Base-by-base conservation (phyloP, 1,140 invertebrate genomes). In the Panagrolaimus sp. region DNA sequence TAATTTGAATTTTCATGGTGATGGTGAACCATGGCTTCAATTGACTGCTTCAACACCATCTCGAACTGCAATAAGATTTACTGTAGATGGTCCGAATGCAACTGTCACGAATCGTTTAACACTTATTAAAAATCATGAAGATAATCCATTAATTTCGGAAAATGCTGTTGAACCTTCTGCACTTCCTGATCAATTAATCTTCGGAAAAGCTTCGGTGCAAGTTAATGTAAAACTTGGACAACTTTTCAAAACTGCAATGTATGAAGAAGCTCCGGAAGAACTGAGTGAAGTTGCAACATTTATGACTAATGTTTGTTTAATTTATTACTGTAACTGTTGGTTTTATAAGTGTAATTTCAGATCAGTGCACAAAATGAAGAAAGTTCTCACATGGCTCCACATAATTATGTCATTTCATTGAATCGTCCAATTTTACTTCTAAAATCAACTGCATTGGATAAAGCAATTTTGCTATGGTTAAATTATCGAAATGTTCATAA, bases 1-100 rank as follows among this genome's bases (percentile, higher is more conserved):
- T 76, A 87, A 90, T 76, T 89, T 95, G 10, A 15, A 63, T 58
- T 71, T 69, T 15, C 63, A 69, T 65, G 71, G 71, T 7, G 58
- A 32, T 28, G 74, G 67, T 38, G 66, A n/a, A 65, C 78, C 64
- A 69, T 89, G 94, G 48, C 94, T 98, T 73, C 94, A 97, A 85
- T 87, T 98, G 64, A 98, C 95, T 0, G 95, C 95, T 8, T 97
- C 95, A 5, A 98, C 95, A 4, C 94, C 95, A 0, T 96, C 94
- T 14, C 94, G 92, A 77, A 96, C 91, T 47, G 95, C 95, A 0
- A 93, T 98, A 12, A 88, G 94, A 14, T 87, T 98, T 62, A 94
- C 97, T 85, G 96, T 94, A 0, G 93, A 85, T 15, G 81, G 78
- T 15, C 84, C 86, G 21, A 83, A 85, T n/a, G 71, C 85, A 10